Percentiles rank a stretch among this genome's conserved stretches.
Evolutionary conservation across 2,888 invertebrate genomes (phyloP).

Genomic region (Chorisops tibialis): DNA sequence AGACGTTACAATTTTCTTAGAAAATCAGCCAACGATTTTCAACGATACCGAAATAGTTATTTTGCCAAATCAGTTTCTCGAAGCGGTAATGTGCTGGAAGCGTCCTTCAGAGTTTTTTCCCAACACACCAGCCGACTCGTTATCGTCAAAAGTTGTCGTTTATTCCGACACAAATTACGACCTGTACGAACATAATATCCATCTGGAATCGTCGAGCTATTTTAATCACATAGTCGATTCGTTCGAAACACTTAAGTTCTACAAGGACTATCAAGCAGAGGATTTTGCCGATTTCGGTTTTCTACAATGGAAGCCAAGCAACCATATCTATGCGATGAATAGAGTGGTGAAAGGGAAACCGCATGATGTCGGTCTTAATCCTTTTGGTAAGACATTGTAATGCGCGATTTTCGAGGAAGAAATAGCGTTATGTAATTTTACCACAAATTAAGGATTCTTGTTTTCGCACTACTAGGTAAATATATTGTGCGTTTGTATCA

Average conservation of each 20-base stretch:
- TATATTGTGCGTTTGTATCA: constrained; percentile 54
- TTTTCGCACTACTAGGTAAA: constrained; percentile 51
- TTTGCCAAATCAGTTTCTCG: constrained; percentile 19
- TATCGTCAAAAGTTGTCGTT: not conserved
- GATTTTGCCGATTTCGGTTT: constrained; percentile 27
- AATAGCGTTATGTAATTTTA: no score
- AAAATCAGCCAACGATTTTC: not conserved
- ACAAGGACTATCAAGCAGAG: not conserved
- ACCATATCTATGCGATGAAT: constrained; percentile 24
- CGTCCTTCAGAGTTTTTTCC: constrained; percentile 40
- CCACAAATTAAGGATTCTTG: not conserved
- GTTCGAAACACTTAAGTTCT: constrained; percentile 12
- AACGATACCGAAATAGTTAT: constrained; percentile 13
- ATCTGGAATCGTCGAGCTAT: constrained; percentile 20
- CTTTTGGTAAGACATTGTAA: constrained; percentile 16
- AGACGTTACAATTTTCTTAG: not conserved
- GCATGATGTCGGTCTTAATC: constrained; percentile 12
- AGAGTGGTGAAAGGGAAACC: constrained; percentile 1
- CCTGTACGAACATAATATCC: constrained; percentile 5
- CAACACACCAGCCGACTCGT: constrained; percentile 32
- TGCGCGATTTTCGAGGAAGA: no score
- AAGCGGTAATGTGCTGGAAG: constrained; percentile 40
- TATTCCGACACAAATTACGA: constrained; percentile 12
- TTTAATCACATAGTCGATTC: constrained; percentile 21
- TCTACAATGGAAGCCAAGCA: constrained; percentile 16